phyloP scores from a whole-genome alignment of 2,113 vertebrate species.

The Trogon surrucura region DNA sequence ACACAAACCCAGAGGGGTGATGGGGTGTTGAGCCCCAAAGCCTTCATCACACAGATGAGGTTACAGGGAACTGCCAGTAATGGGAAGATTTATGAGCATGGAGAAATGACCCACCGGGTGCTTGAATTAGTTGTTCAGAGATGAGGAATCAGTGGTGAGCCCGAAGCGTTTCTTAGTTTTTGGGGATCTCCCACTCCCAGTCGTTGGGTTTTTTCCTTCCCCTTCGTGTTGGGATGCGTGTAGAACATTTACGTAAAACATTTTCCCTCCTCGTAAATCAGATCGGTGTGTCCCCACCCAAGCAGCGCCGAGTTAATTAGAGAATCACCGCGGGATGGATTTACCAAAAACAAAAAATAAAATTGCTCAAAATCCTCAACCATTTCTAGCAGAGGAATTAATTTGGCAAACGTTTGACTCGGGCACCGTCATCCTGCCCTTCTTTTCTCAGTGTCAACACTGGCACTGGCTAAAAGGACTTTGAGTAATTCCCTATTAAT shows the following conservation, averaged over 20 bases:
- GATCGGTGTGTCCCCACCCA: constrained; percentile 32
- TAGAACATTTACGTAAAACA: not conserved
- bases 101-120: not conserved
- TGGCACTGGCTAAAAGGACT: not conserved
- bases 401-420: constrained; percentile 66
- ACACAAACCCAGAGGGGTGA: fast-evolving
- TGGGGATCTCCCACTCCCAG: fast-evolving
- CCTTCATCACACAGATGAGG: not conserved
- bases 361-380: constrained; percentile 32
- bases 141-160: not conserved
- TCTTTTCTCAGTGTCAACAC: constrained; percentile 41
- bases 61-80: not conserved
- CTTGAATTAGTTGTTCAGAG: not conserved
- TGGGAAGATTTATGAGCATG: not conserved
- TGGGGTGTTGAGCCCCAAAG: fast-evolving
- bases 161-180: not conserved
- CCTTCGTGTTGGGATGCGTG: not conserved
- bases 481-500: constrained; percentile 61
- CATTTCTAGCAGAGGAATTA: constrained; percentile 54
- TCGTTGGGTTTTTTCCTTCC: not conserved
- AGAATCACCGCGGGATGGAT: constrained; percentile 45
- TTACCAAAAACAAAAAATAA: not conserved
- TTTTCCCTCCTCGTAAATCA: constrained; percentile 22
- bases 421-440: not conserved
- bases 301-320: constrained; percentile 3